Percentiles rank a stretch among this genome's conserved stretches.
phyloP scores from a whole-genome alignment of 2,797 vertebrate genomes.

The Pangasius djambal region DNA sequence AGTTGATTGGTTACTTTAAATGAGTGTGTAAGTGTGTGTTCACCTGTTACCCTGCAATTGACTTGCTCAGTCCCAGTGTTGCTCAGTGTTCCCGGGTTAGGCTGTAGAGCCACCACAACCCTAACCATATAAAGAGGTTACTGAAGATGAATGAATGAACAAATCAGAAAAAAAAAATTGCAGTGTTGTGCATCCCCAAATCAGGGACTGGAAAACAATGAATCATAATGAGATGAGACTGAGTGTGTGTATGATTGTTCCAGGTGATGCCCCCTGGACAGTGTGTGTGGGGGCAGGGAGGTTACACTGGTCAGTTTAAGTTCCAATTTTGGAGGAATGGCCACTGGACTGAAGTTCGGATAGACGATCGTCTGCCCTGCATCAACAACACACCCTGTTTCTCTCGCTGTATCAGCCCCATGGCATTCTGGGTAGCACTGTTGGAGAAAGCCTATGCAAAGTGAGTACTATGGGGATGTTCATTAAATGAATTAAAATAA shows the following conservation, averaged over 20 bases:
- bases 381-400: conserved; percentile 87
- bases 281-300: conserved; percentile 82
- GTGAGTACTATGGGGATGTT: conserved; percentile 69
- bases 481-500: not conserved
- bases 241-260: conserved; percentile 1
- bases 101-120: not conserved
- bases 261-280: conserved; percentile 89
- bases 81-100: not conserved
- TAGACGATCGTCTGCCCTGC: conserved; percentile 92
- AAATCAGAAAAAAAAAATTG: not conserved
- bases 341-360: conserved; percentile 86
- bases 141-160: not conserved
- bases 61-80: not conserved
- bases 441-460: conserved; percentile 97
- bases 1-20: not conserved
- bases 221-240: not conserved
- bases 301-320: conserved; percentile 84
- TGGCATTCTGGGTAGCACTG: conserved; percentile 92
- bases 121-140: not conserved
- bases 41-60: not conserved
- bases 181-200: not conserved
- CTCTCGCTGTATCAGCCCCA: conserved; percentile 86
- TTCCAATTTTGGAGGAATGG: conserved; percentile 90
- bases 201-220: not conserved
- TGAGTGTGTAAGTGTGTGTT: not conserved